These are phyloP conservation scores for Plebejus melissa DNA, from an alignment of 2,888 invertebrate genomes.

Conservation along the genomic window DNA sequence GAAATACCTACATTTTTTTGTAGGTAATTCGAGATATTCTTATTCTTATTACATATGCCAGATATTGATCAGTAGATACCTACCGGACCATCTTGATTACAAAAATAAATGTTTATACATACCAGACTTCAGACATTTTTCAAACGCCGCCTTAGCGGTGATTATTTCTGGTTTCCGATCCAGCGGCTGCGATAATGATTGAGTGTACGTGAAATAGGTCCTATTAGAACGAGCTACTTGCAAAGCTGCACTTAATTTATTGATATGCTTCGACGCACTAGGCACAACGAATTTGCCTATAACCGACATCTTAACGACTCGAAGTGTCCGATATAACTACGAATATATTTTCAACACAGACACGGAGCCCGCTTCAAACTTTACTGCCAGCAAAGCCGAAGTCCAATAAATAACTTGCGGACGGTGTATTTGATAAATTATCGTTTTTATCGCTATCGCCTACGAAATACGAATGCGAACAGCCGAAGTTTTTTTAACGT, in stretches of 20 bases:
- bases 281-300: slow-evolving; percentile 61
- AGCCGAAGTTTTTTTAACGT: neutral
- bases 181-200: slow-evolving; percentile 89
- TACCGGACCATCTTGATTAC: neutral
- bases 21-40: neutral
- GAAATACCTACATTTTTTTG: neutral
- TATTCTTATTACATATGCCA: neutral
- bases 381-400: slow-evolving; percentile 21
- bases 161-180: slow-evolving; percentile 85
- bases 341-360: neutral
- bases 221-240: slow-evolving; percentile 62
- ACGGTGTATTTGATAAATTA: slow-evolving; percentile 1
- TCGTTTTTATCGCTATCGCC: neutral
- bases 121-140: slow-evolving; percentile 89
- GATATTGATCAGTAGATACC: neutral
- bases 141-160: slow-evolving; percentile 87
- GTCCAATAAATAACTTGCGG: slow-evolving; percentile 6
- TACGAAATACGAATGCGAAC: neutral
- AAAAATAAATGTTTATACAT: slow-evolving; percentile 46
- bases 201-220: slow-evolving; percentile 87
- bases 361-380: neutral
- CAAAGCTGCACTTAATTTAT: slow-evolving; percentile 56
- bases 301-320: slow-evolving; percentile 50
- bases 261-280: slow-evolving; percentile 53
- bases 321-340: slow-evolving; percentile 5